Percentiles rank a stretch among this genome's conserved stretches.
Conservation (phyloP, 2,113 vertebrate species). For the Puffinus mauretanicus region DNA sequence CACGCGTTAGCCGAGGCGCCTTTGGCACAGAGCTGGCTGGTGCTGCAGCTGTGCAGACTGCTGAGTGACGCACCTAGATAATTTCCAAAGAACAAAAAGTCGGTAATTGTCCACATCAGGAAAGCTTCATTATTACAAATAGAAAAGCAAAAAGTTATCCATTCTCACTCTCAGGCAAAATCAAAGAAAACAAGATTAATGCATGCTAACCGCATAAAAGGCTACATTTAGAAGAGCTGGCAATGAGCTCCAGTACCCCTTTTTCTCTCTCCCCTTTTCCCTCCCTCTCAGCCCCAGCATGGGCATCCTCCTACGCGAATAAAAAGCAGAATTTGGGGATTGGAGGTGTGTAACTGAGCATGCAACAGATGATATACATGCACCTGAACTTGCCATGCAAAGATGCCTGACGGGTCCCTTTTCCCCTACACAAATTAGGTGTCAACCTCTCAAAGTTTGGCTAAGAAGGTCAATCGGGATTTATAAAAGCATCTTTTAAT, state of each 20-base stretch:
- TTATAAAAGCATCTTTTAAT: neutral
- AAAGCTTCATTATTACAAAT: neutral
- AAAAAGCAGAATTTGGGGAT: neutral
- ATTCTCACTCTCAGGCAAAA: neutral
- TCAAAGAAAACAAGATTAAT: neutral
- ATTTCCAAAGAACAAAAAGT: neutral
- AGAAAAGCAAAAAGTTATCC: neutral
- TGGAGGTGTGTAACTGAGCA: neutral
- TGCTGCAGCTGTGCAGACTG: neutral
- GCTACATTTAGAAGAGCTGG: neutral
- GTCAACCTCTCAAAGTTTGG: neutral
- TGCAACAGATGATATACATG: neutral
- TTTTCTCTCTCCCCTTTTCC: neutral
- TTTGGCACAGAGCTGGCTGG: neutral
- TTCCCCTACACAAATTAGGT: neutral
- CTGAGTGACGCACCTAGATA: neutral
- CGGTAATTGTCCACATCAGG: neutral
- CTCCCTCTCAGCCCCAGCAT: rapidly evolving
- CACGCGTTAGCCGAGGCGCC: neutral
- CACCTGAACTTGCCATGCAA: rapidly evolving
- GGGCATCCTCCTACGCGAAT: neutral
- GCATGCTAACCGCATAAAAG: neutral
- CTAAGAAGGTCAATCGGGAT: neutral
- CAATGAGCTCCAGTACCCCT: neutral
- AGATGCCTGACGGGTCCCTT: rapidly evolving